Percentiles rank a stretch among this genome's conserved stretches.
Evolutionary conservation across 1,140 invertebrate genomes (phyloP).

Genomic region (Macrocentrus cingulum): DNA sequence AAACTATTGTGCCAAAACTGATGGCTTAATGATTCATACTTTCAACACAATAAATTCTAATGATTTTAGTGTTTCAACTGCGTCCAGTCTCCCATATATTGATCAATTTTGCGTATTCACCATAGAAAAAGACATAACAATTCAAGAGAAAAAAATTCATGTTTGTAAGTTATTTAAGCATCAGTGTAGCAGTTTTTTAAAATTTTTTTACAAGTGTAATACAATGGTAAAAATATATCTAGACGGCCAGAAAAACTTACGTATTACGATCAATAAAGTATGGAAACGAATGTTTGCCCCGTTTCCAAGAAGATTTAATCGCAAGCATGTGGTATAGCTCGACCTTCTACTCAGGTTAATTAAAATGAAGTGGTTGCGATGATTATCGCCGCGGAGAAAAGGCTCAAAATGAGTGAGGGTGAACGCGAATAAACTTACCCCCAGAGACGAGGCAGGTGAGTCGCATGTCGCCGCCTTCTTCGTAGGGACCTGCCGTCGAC

Average conservation of each 20-base stretch:
- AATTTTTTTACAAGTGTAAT: no score
- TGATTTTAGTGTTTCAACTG: no score
- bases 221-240: no score
- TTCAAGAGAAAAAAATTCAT: no score
- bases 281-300: neutral
- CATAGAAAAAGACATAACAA: no score
- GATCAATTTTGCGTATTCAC: no score
- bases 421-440: conserved; percentile 65
- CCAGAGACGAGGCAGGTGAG: conserved; percentile 81
- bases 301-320: neutral
- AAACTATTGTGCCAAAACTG: no score
- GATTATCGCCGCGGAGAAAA: conserved; percentile 4
- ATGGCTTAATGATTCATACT: no score
- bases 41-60: no score
- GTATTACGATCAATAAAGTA: neutral
- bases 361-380: conserved; percentile 11
- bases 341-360: conserved; percentile 6
- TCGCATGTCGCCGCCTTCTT: conserved; percentile 78
- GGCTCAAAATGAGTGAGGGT: neutral
- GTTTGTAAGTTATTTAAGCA: no score
- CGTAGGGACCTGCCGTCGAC: conserved; percentile 78
- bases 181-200: no score
- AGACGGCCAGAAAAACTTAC: neutral
- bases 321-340: neutral
- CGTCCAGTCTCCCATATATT: no score